Evolutionary conservation across 2,888 invertebrate genomes (phyloP).

Genomic region (Drosophila testacea): DNA sequence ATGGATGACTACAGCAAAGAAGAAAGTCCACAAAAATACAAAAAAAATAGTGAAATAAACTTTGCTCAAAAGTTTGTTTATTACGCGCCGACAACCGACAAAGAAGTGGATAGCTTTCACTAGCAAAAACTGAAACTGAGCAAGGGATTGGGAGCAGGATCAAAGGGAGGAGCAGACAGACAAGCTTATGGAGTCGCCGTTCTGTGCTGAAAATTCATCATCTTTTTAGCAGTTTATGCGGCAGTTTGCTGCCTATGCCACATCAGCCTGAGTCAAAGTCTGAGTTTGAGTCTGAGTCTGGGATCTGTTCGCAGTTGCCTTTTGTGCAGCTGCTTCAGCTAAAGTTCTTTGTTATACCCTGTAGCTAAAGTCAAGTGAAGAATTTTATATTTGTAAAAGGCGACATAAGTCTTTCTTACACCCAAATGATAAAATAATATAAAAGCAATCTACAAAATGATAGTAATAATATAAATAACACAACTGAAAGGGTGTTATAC

Average conservation of each 20-base stretch:
- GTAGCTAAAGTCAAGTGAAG: neutral
- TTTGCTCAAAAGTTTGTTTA: conserved; percentile 82
- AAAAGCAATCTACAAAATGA: too few relatives aligned
- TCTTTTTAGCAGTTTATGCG: conserved; percentile 79
- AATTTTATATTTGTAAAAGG: neutral
- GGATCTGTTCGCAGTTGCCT: conserved; percentile 29
- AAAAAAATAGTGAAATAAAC: conserved; percentile 78
- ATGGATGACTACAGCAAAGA: conserved; percentile 15
- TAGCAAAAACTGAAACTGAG: conserved; percentile 4
- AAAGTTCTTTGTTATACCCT: conserved; percentile 42
- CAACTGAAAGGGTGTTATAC: too few relatives aligned
- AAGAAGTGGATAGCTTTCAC: conserved; percentile 60
- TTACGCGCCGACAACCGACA: conserved; percentile 74
- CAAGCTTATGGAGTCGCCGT: conserved; percentile 64
- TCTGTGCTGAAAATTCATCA: conserved; percentile 78
- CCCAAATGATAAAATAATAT: too few relatives aligned
- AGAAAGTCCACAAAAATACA: conserved; percentile 8
- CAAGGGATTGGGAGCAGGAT: neutral
- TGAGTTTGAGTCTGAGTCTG: conserved; percentile 12
- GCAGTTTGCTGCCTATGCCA: conserved; percentile 68
- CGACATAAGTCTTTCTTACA: neutral
- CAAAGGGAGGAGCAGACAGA: conserved; percentile 12
- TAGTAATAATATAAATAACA: too few relatives aligned
- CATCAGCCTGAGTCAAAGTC: conserved; percentile 3
- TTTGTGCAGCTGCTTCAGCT: conserved; percentile 29